Conservation (phyloP, 2,888 invertebrate species). For the Ormyrus rosae region DNA sequence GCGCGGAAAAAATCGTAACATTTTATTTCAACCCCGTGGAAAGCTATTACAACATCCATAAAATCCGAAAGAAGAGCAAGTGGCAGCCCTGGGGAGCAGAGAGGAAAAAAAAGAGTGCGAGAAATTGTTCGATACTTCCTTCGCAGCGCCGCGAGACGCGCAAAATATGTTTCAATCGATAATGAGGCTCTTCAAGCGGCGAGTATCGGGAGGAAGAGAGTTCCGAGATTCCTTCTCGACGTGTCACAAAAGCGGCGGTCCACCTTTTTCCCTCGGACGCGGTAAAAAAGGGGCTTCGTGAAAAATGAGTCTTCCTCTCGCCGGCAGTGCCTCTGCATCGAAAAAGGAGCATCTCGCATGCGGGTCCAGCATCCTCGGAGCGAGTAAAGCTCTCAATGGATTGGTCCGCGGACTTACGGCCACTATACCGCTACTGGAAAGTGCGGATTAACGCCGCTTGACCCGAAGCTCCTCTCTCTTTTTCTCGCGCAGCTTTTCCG, state of each 20-base stretch:
- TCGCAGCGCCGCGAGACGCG: background rate
- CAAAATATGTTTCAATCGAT: conserved; percentile 45
- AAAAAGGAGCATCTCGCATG: background rate
- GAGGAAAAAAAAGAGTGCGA: background rate
- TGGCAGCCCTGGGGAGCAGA: background rate
- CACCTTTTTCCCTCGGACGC: background rate
- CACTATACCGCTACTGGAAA: background rate
- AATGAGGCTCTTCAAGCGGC: conserved; percentile 15
- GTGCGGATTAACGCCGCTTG: conserved; percentile 39
- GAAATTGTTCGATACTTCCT: too few relatives aligned
- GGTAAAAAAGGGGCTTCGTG: conserved; percentile 9
- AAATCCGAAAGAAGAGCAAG: background rate
- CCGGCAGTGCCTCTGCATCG: too few relatives aligned
- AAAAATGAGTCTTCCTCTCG: conserved; percentile 16
- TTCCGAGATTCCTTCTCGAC: too few relatives aligned
- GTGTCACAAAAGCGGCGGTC: too few relatives aligned
- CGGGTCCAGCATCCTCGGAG: background rate
- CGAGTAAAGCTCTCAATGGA: conserved; percentile 30
- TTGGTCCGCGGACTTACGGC: background rate
- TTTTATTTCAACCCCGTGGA: background rate
- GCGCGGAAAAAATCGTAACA: too few relatives aligned
- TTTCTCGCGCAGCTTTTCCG: background rate
- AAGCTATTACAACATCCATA: too few relatives aligned
- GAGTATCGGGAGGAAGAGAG: too few relatives aligned
- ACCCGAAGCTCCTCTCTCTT: background rate